A percentile compares a stretch with the other conserved stretches of the same genome.
phyloP scores from a whole-genome alignment of 2,888 invertebrate genomes.

The Epinotia brunnichana region DNA sequence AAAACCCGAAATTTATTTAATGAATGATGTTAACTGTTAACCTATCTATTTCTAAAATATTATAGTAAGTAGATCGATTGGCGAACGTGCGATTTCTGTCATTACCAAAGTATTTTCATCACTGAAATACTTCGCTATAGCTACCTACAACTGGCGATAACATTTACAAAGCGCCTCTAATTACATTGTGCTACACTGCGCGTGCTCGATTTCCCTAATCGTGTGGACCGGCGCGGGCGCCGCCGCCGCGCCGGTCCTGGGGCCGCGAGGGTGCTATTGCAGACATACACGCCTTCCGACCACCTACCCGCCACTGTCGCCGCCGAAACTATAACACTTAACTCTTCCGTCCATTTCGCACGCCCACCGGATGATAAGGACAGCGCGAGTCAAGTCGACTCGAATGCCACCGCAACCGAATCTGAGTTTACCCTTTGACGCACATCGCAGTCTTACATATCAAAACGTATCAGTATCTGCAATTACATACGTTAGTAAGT shows the following conservation, averaged over 20 bases:
- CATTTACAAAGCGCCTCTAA: conserved; percentile 39
- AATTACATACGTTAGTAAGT: conserved; percentile 26
- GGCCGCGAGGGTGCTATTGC: conserved; percentile 75
- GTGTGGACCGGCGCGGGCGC: conserved; percentile 60
- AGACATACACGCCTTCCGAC: conserved; percentile 63
- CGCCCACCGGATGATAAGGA: conserved; percentile 25
- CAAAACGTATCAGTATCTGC: conserved; percentile 32
- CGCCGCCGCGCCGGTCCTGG: conserved; percentile 66
- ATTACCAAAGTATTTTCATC: conserved; percentile 1
- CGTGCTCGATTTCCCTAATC: conserved; percentile 70
- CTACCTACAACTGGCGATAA: conserved; percentile 28
- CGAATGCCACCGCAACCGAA: conserved; percentile 1
- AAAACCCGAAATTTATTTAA: not conserved
- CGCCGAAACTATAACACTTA: conserved; percentile 49
- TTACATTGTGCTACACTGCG: conserved; percentile 39
- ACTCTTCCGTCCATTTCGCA: conserved; percentile 17
- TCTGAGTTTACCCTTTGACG: conserved; percentile 39
- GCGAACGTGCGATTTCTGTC: not conserved
- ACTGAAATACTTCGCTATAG: conserved; percentile 8
- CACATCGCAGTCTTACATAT: conserved; percentile 43
- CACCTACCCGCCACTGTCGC: conserved; percentile 57
- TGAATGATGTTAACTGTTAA: not conserved
- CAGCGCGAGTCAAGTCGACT: conserved; percentile 20
- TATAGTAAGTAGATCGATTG: not conserved
- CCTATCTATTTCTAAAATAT: not conserved